Conservation (phyloP, 2,888 invertebrate genomes). For the Elegia similella region DNA sequence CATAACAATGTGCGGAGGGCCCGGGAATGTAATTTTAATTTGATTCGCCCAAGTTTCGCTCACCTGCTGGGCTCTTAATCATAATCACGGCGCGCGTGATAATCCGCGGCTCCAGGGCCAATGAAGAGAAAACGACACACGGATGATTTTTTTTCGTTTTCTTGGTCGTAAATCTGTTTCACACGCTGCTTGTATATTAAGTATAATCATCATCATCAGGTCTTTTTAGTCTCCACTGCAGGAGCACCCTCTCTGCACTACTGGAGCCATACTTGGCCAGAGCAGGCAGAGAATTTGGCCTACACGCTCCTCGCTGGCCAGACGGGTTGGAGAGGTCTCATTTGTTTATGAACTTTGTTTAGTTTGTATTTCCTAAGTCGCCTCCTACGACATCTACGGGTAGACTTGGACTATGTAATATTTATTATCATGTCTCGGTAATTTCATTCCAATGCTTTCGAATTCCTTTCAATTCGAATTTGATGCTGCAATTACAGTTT, state of each 20-base stretch:
- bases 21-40: slow-evolving; percentile 63
- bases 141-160: slow-evolving; percentile 57
- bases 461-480: not conserved
- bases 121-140: slow-evolving; percentile 61
- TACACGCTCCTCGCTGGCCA: no score
- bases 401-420: no score
- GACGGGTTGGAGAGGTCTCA: no score
- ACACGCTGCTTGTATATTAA: slow-evolving; percentile 30
- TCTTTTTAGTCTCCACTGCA: no score
- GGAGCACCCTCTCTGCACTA: no score
- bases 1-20: slow-evolving; percentile 41
- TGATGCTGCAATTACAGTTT: no score
- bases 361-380: no score
- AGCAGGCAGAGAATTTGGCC: no score
- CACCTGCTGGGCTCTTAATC: slow-evolving; percentile 56
- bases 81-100: slow-evolving; percentile 65
- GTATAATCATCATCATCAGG: no score
- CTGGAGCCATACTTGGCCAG: no score
- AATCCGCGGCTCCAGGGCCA: slow-evolving; percentile 51
- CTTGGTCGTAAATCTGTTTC: slow-evolving; percentile 46
- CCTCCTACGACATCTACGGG: no score
- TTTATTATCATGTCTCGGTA: slow-evolving; percentile 17
- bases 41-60: slow-evolving; percentile 52
- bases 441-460: not conserved
- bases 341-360: no score